Evolutionary conservation across 2,888 invertebrate genomes (phyloP).

Genomic region (Pseudococcus jackbeardsleyi): DNA sequence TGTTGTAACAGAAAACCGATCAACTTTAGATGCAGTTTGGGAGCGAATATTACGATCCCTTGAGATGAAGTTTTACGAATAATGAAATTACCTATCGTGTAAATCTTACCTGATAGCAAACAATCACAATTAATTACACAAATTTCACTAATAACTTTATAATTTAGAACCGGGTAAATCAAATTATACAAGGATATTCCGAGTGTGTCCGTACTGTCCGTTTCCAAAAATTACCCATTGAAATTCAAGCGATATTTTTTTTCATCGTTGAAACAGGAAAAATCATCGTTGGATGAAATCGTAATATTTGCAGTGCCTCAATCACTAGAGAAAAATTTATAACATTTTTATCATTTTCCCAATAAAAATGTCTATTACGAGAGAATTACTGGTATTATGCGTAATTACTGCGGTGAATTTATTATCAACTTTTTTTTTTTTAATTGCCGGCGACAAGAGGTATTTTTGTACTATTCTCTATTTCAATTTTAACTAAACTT

Average conservation of each 20-base stretch:
- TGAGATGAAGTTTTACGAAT: neutral
- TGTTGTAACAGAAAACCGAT: conserved; percentile 24
- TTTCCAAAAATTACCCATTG: conserved; percentile 50
- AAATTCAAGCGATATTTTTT: conserved; percentile 49
- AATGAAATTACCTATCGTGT: neutral
- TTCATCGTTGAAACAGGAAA: conserved; percentile 3
- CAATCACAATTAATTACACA: conserved; percentile 8
- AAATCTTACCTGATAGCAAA: conserved; percentile 2
- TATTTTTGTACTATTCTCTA: too few relatives aligned
- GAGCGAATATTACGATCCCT: neutral
- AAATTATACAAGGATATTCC: conserved; percentile 50
- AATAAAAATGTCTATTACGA: too few relatives aligned
- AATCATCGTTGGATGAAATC: neutral
- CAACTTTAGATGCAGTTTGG: neutral
- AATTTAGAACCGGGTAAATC: conserved; percentile 28
- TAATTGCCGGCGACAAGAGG: too few relatives aligned
- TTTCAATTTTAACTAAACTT: too few relatives aligned
- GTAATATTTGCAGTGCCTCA: neutral
- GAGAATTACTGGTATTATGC: too few relatives aligned
- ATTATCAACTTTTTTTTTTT: too few relatives aligned
- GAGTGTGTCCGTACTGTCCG: conserved; percentile 33
- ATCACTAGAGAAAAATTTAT: neutral
- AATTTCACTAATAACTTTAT: conserved; percentile 8
- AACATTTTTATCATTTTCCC: neutral
- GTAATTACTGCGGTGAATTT: too few relatives aligned